These are phyloP conservation scores for Meliscaeva auricollis DNA, from an alignment of 2,888 invertebrate genomes.

Conservation along the genomic window DNA sequence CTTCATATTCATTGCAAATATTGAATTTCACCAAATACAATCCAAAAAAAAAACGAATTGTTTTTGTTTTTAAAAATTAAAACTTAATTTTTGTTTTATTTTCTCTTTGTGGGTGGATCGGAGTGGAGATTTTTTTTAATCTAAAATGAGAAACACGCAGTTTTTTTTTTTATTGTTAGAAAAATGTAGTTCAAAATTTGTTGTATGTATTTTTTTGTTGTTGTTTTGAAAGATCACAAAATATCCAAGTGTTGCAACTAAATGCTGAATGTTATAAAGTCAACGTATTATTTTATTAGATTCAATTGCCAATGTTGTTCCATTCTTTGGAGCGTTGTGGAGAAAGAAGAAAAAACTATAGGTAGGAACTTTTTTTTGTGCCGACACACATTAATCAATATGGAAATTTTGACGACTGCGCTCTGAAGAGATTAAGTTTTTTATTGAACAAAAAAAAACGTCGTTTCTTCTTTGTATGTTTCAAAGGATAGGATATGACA, in stretches of 20 bases:
- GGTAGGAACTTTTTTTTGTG: constrained; percentile 4
- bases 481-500: too few relatives aligned
- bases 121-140: not conserved
- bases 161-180: too few relatives aligned
- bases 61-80: too few relatives aligned
- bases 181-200: too few relatives aligned
- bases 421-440: not conserved
- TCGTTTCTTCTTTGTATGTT: too few relatives aligned
- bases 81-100: not conserved
- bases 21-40: constrained; percentile 2
- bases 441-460: not conserved
- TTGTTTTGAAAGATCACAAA: not conserved
- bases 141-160: too few relatives aligned
- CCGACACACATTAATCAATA: constrained; percentile 31
- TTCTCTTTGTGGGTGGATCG: too few relatives aligned
- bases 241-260: not conserved
- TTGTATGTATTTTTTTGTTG: not conserved
- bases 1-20: constrained; percentile 69
- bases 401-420: constrained; percentile 9
- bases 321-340: not conserved
- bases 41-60: not conserved
- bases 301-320: constrained; percentile 2
- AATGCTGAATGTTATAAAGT: not conserved
- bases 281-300: not conserved
- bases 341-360: not conserved